Conservation (phyloP, 2,888 invertebrate species). For the Acleris literana region DNA sequence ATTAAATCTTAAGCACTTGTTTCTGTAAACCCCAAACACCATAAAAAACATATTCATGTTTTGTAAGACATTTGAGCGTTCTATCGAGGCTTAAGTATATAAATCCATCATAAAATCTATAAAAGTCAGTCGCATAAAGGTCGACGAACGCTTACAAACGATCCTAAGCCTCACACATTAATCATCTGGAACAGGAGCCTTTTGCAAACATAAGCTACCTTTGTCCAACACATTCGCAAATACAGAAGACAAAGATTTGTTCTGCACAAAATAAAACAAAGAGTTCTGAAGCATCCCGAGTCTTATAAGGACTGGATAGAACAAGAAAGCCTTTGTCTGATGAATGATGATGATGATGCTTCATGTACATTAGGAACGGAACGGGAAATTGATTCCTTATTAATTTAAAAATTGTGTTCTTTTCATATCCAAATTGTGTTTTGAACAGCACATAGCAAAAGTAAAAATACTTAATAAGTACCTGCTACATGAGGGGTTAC, state of each 20-base stretch:
- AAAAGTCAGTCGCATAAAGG: neutral
- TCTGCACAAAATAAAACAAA: slow-evolving; percentile 8
- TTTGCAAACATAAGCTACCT: slow-evolving; percentile 7
- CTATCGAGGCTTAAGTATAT: no score
- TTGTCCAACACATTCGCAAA: slow-evolving; percentile 23
- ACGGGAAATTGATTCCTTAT: neutral
- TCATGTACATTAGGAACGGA: neutral
- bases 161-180: slow-evolving; percentile 20
- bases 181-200: slow-evolving; percentile 20
- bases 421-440: neutral
- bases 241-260: slow-evolving; percentile 18
- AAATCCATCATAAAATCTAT: no score
- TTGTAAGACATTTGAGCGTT: no score
- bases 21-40: no score
- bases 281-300: slow-evolving; percentile 5
- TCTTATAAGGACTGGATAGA: neutral
- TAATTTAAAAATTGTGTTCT: neutral
- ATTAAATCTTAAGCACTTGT: no score
- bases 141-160: slow-evolving; percentile 7
- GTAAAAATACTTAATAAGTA: no score
- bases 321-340: slow-evolving; percentile 12
- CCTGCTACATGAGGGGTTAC: no score
- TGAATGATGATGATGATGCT: no score
- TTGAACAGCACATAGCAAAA: no score
- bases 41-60: no score